Evolutionary conservation across 2,888 invertebrate genomes (phyloP), one percentile per base, ranked within the genome.

Genomic region (Heliconius ethilla): DNA sequence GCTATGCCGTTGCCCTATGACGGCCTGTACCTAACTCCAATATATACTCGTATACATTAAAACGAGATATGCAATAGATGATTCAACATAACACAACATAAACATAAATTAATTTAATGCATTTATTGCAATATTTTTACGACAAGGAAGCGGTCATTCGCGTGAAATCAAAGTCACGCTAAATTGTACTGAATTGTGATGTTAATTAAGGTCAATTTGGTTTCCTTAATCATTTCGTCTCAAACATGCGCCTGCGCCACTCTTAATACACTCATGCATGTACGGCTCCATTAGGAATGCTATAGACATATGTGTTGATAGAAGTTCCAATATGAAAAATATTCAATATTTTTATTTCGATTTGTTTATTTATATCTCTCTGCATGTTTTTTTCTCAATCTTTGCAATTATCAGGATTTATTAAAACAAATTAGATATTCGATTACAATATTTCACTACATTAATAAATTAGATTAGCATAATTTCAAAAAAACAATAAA

Each of bases 151-250:
- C 82, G 80, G 78, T 33, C 70, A 70, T 55, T 72, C 29, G 80
- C 82, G 81, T 82, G 80, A 82, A 82, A 84, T 84, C 85, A 82
- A 79, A 80, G 83, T 81, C 82, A 82, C 81, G 83, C 80, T 62
- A 82, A 84, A 83, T 83, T 83, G 83, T 77, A 78, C 84, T 83
- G 80, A 84, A 85, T 83, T 82, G 82, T 81, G 78, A 80, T 78
- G 76, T 84, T 84, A 89, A 91, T 91, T 91, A 90, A 89, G 90
- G 91, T 86, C 90, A 89, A 84, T 88, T 87, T 85, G 85, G 84
- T 81, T 85, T 83, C 83, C 80, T 85, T 84, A 89, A 89, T 88
- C 89, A 88, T 89, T 90, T 89, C 84, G 87, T 86, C 84, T 85
- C 87, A 85, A 84, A 83, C 87, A 85, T 86, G 80, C 82, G 82